Conservation (phyloP, 1,140 invertebrate genomes). For the Hycleus phaleratus region DNA sequence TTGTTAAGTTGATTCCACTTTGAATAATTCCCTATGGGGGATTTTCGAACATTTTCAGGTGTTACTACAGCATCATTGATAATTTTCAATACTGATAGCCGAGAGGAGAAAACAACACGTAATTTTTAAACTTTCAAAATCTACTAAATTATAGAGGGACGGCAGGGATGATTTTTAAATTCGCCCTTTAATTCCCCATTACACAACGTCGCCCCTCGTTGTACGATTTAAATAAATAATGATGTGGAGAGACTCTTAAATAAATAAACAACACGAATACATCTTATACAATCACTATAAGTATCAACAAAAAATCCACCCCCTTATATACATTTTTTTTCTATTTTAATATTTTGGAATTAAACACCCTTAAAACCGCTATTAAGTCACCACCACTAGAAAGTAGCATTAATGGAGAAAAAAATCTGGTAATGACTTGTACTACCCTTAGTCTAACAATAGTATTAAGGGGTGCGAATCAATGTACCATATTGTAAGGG, state of each 20-base stretch:
- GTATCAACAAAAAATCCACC: not conserved
- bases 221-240: slow-evolving; percentile 24
- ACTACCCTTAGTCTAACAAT: slow-evolving; percentile 3
- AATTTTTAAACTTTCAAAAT: too few species aligned
- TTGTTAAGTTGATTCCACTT: too few species aligned
- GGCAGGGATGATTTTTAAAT: slow-evolving; percentile 16
- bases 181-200: slow-evolving; percentile 23
- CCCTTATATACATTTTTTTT: not conserved
- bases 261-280: slow-evolving; percentile 7
- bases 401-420: not conserved
- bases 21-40: too few species aligned
- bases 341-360: not conserved
- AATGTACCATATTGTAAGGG: not conserved
- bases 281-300: not conserved
- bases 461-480: slow-evolving; percentile 13
- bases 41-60: too few species aligned
- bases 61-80: too few species aligned
- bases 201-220: slow-evolving; percentile 8
- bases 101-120: too few species aligned
- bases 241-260: slow-evolving; percentile 21
- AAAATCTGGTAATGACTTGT: slow-evolving; percentile 19
- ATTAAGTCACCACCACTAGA: not conserved
- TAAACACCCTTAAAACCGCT: not conserved
- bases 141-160: not conserved
- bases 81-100: too few species aligned